Percentiles rank a stretch among this genome's conserved stretches.
Conservation (phyloP, 2,888 invertebrate genomes). For the Luperina nickerlii region DNA sequence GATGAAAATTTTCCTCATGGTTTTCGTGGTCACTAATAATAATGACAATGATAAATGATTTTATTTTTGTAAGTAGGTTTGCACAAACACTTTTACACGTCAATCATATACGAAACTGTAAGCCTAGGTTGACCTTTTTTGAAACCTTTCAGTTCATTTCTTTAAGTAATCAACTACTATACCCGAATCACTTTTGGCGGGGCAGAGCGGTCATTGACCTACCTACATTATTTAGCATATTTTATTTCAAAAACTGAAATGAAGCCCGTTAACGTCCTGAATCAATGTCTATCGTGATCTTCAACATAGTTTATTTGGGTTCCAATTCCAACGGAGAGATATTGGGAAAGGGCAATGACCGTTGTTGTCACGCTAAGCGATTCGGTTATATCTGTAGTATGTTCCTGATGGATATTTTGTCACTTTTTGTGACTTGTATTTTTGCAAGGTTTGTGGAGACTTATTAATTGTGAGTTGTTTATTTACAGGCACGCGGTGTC, state of each 20-base stretch:
- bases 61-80: no score
- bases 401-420: neutral
- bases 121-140: neutral
- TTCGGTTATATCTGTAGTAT: no score
- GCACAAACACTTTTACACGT: no score
- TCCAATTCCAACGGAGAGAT: neutral
- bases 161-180: neutral
- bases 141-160: neutral
- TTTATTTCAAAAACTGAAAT: neutral
- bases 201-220: neutral
- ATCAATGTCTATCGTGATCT: neutral
- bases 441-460: neutral
- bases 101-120: no score
- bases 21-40: no score
- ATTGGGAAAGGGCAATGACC: neutral
- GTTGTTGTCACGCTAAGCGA: neutral
- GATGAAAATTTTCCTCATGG: no score
- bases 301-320: neutral
- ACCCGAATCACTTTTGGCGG: neutral
- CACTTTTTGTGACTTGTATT: neutral
- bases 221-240: neutral
- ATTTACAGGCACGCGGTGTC: conserved; percentile 55
- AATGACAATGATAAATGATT: no score
- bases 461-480: neutral
- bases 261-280: neutral